Evolutionary conservation across 2,113 vertebrate species (phyloP).

Genomic region (Mionectes macconnelli): DNA sequence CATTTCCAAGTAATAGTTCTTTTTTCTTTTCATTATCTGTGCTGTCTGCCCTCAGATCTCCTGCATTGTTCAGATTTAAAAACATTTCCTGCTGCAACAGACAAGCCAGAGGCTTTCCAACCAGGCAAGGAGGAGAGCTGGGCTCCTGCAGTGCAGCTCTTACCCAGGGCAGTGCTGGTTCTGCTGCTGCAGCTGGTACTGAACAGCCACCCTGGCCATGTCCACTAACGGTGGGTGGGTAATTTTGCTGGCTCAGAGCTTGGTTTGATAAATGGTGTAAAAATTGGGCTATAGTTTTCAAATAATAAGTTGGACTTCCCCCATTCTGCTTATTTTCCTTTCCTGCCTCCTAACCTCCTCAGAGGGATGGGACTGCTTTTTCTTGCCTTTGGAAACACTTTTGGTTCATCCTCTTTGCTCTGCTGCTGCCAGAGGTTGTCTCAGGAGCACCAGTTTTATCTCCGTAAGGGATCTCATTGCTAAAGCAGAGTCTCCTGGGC

Average conservation of each 20-base stretch:
- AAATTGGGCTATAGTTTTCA: not conserved
- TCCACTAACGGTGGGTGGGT: accelerated
- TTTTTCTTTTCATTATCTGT: slow-evolving; percentile 60
- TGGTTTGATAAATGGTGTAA: accelerated
- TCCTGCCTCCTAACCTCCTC: not conserved
- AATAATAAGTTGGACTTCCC: not conserved
- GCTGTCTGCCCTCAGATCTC: slow-evolving; percentile 44
- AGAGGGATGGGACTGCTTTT: not conserved
- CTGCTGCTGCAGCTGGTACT: not conserved
- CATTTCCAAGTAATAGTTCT: slow-evolving; percentile 42
- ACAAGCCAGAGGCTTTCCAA: not conserved
- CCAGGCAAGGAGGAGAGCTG: not conserved
- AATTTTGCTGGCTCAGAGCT: not conserved
- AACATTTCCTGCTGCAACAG: slow-evolving; percentile 29
- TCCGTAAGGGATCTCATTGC: not conserved
- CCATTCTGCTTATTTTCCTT: not conserved
- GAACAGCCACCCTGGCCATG: not conserved
- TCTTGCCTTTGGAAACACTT: not conserved
- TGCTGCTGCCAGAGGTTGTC: not conserved
- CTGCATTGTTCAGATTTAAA: slow-evolving; percentile 46
- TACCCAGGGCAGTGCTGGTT: not conserved
- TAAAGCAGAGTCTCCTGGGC: not conserved
- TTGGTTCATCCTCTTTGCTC: not conserved
- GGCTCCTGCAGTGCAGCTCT: not conserved
- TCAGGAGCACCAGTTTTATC: not conserved